Percentiles rank a stretch among this genome's conserved stretches.
phyloP scores from a whole-genome alignment of 1,140 invertebrate genomes.

The Neomicropteryx cornuta region DNA sequence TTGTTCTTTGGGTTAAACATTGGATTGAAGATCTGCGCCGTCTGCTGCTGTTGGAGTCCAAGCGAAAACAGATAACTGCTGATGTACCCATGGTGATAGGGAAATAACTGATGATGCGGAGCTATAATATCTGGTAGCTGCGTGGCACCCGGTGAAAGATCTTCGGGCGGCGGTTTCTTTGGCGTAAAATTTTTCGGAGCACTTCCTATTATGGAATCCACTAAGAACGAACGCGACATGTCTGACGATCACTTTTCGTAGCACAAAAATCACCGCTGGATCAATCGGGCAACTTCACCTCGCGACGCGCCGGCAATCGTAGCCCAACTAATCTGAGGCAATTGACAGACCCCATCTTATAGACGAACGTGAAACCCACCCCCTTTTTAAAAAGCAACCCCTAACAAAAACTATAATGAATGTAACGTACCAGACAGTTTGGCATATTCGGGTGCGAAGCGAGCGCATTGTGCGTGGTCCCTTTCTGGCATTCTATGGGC shows the following conservation, averaged over 20 bases:
- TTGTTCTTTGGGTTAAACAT: conserved; percentile 21
- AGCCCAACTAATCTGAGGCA: conserved; percentile 7
- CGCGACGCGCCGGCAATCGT: conserved; percentile 2
- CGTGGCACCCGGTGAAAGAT: conserved; percentile 24
- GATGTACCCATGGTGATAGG: conserved; percentile 48
- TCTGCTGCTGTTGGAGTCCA: conserved; percentile 46
- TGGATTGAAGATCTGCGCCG: conserved; percentile 35
- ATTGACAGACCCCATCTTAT: too few relatives aligned
- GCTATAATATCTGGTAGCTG: conserved; percentile 26
- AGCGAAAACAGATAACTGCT: conserved; percentile 49
- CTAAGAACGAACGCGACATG: conserved; percentile 66
- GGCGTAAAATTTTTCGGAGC: conserved; percentile 40
- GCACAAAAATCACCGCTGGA: conserved; percentile 1
- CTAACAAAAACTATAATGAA: too few relatives aligned
- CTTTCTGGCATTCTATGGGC: too few relatives aligned
- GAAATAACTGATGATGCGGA: conserved; percentile 35
- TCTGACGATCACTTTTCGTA: conserved; percentile 14
- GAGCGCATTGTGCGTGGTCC: too few relatives aligned
- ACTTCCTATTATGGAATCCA: conserved; percentile 61
- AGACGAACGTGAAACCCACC: too few relatives aligned
- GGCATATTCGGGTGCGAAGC: too few relatives aligned
- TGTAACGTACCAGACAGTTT: too few relatives aligned
- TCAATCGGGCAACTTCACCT: conserved; percentile 11
- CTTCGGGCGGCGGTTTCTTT: conserved; percentile 25
- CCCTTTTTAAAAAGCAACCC: too few relatives aligned